These are phyloP conservation scores for Amphipoea oculea DNA, from an alignment of 2,888 invertebrate genomes.

Conservation along the genomic window DNA sequence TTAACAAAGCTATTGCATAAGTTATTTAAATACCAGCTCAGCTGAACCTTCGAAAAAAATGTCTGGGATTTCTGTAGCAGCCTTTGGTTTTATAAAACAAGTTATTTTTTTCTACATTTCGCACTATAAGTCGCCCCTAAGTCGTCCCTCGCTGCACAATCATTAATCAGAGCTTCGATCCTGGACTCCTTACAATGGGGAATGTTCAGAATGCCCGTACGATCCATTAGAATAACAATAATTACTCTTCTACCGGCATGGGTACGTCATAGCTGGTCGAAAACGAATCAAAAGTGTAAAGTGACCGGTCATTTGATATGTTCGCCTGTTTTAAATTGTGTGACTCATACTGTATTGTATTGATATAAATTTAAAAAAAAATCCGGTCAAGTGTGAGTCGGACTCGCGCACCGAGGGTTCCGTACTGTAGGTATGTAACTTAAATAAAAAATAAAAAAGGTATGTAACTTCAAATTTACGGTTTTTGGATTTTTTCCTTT, in stretches of 20 bases:
- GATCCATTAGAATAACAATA: conserved; percentile 90
- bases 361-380: neutral
- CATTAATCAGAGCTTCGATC: conserved; percentile 90
- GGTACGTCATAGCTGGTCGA: conserved; percentile 66
- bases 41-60: conserved; percentile 1
- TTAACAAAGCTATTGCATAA: conserved; percentile 11
- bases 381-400: too few relatives aligned
- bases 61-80: conserved; percentile 1
- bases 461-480: too few relatives aligned
- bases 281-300: conserved; percentile 61
- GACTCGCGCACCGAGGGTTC: too few relatives aligned
- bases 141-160: conserved; percentile 86
- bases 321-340: conserved; percentile 1
- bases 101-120: conserved; percentile 59
- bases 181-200: conserved; percentile 89
- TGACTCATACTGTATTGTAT: conserved; percentile 26
- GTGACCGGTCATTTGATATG: conserved; percentile 54
- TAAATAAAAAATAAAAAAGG: too few relatives aligned
- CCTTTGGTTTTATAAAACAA: conserved; percentile 54
- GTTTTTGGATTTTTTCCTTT: too few relatives aligned
- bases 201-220: conserved; percentile 86
- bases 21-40: conserved; percentile 2
- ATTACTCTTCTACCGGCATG: conserved; percentile 83
- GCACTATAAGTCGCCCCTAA: conserved; percentile 72
- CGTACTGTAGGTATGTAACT: too few relatives aligned